Evolutionary conservation across 2,797 vertebrate genomes (phyloP), one percentile per base, ranked within the genome.

Genomic region (Falco columbarius): DNA sequence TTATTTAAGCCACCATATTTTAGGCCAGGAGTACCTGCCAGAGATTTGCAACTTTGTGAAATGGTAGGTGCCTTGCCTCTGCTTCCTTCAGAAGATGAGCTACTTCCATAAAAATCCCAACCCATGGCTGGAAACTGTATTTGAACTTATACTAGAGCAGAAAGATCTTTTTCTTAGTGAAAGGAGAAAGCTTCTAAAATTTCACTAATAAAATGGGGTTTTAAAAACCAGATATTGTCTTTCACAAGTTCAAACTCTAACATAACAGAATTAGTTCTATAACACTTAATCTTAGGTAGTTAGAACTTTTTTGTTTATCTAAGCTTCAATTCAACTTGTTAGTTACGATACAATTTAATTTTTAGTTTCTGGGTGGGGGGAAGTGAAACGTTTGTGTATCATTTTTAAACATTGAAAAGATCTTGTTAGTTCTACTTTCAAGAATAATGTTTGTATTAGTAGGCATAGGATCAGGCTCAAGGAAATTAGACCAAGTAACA

Each of bases 341-440:
- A 72, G 38, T 89, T 61, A 27, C 47, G 46, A 86, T 34, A 83
- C 13, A 71, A 46, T 47, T 70, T 89, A 47, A 73, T 62, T 93
- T 96, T 94, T 62, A 62, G 40, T 79, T 94, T 94, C 65, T 23
- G 6, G 26, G 6, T 51, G 21, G 51, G 18, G 3, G 26, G 10
- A 29, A 72, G 24, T 74, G n/a, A 82, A 89, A 72, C 76, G 65
- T 83, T 92, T 93, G 36, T 56, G 29, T 62, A 62, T 59, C 18
- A 34, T 61, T 88, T 90, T 87, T 75, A 83, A 93, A 75, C 34
- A 47, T 16, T 63, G 68, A 93, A 91, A 79, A 81, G 47, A 81
- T 84, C 16, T 81, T 67, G 71, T 94, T 89, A 93, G 55, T 95
- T 95, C 51, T 91, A 17, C 51, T 91, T 86, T 90, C 67, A 93